phyloP scores from a whole-genome alignment of 2,888 invertebrate genomes.

The Cerastoderma edule region DNA sequence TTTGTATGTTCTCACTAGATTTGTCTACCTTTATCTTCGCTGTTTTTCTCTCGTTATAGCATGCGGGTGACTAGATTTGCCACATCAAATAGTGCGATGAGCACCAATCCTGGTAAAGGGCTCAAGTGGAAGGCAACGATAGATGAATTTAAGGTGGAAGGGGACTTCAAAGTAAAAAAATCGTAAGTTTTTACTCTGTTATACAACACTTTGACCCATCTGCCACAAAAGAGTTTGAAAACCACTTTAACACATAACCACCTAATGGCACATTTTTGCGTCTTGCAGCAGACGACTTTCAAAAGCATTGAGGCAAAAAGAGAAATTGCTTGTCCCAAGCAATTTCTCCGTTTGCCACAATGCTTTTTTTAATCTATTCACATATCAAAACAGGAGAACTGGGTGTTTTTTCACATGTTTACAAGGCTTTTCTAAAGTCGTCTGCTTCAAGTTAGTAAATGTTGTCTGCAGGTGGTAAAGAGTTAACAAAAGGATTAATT shows the following conservation, averaged over 20 bases:
- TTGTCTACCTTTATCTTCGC: not conserved
- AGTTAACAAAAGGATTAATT: no score
- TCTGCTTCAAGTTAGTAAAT: no score
- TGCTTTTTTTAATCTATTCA: no score
- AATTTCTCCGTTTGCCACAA: not conserved
- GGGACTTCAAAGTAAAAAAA: constrained; percentile 45
- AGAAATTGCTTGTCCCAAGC: not conserved
- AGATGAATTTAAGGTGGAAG: constrained; percentile 41
- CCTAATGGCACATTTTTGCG: no score
- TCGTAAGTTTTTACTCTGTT: not conserved
- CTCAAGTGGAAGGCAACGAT: constrained; percentile 50
- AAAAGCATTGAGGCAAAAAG: not conserved
- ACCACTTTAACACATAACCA: no score
- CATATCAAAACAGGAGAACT: no score
- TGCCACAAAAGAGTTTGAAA: no score
- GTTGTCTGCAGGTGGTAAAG: no score
- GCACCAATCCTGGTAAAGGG: constrained; percentile 38
- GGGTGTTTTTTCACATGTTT: no score
- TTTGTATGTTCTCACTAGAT: not conserved
- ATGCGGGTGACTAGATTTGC: constrained; percentile 45
- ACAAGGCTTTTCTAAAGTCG: no score
- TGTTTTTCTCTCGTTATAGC: constrained; percentile 31
- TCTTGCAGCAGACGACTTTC: no score
- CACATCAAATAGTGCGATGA: constrained; percentile 47
- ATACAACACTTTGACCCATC: not conserved